These are phyloP conservation scores for Sussaba pulchella DNA, from an alignment of 2,888 invertebrate species.

Conservation along the genomic window DNA sequence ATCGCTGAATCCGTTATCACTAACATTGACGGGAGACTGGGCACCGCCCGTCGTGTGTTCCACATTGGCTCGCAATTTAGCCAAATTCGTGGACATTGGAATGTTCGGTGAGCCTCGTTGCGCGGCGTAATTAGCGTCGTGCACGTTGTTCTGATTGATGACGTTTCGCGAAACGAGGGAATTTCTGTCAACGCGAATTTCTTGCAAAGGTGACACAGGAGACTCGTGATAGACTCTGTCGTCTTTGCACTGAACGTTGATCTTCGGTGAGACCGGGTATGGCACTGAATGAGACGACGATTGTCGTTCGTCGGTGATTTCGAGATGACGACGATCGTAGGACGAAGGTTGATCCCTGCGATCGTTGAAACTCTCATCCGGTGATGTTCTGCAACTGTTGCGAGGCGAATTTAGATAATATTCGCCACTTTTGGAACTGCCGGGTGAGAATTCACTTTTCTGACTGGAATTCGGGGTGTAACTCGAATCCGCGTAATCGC, in stretches of 20 bases:
- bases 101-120: constrained; percentile 71
- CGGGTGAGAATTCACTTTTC: constrained; percentile 81
- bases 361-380: constrained; percentile 68
- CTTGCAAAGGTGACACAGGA: constrained; percentile 64
- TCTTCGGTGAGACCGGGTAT: constrained; percentile 71
- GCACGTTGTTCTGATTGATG: constrained; percentile 37
- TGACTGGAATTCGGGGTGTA: constrained; percentile 82
- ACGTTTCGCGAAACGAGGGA: constrained; percentile 45
- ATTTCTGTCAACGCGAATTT: constrained; percentile 51
- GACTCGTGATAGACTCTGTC: constrained; percentile 77
- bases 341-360: constrained; percentile 52
- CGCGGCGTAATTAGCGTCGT: constrained; percentile 59
- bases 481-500: constrained; percentile 80
- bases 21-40: constrained; percentile 30
- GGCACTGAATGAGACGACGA: constrained; percentile 25
- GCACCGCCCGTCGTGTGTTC: constrained; percentile 56
- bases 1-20: constrained; percentile 37
- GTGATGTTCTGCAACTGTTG: constrained; percentile 73
- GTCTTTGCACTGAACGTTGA: constrained; percentile 68
- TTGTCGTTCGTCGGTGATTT: constrained; percentile 44
- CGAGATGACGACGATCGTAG: constrained; percentile 28
- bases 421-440: constrained; percentile 81
- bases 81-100: constrained; percentile 72
- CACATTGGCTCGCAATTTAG: constrained; percentile 69
- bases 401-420: constrained; percentile 79